Conservation (phyloP, 2,888 invertebrate species). For the Andricus curvator region DNA sequence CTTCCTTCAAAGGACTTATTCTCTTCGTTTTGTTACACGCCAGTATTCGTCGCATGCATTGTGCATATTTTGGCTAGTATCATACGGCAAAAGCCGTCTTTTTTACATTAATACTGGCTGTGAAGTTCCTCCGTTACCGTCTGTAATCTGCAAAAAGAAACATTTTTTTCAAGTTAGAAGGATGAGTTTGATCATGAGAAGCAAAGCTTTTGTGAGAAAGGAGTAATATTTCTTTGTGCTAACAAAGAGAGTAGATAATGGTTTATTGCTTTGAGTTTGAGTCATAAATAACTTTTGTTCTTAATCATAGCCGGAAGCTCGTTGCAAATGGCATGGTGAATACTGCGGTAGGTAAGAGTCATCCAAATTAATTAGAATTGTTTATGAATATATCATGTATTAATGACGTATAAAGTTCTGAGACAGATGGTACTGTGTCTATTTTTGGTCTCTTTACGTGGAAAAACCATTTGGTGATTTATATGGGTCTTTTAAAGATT, state of each 20-base stretch:
- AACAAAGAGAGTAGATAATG: neutral
- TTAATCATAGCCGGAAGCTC: neutral
- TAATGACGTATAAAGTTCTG: neutral
- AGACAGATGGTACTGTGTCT: neutral
- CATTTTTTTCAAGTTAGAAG: neutral
- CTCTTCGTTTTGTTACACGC: constrained; percentile 41
- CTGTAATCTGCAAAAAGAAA: constrained; percentile 14
- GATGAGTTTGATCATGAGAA: neutral
- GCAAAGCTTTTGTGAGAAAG: neutral
- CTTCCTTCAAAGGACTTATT: constrained; percentile 50
- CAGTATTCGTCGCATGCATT: constrained; percentile 40
- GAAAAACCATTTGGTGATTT: neutral
- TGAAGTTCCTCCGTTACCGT: constrained; percentile 72
- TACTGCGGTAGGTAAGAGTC: neutral
- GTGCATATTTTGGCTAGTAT: constrained; percentile 15
- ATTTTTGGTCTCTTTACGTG: neutral
- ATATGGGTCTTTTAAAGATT: no score
- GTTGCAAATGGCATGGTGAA: neutral
- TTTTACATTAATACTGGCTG: constrained; percentile 69
- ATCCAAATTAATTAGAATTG: neutral
- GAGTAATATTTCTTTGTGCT: neutral
- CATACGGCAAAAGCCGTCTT: constrained; percentile 53
- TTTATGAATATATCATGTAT: neutral
- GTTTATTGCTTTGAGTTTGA: neutral
- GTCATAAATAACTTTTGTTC: neutral